A percentile compares a stretch with the other conserved stretches of the same genome.
Evolutionary conservation across 2,888 invertebrate species (phyloP).

Genomic region (Acronicta alni): DNA sequence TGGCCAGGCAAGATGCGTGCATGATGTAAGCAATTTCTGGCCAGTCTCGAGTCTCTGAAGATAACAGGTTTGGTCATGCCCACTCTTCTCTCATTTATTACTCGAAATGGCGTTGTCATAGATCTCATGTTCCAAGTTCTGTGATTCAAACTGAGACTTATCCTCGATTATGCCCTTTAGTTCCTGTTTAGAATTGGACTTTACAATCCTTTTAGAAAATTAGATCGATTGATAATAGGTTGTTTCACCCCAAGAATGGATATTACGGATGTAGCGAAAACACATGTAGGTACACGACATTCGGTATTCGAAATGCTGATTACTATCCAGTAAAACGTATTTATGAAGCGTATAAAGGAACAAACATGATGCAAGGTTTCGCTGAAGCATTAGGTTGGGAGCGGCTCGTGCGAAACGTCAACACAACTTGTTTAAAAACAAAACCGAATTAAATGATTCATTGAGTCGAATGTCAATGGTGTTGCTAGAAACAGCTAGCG

Average conservation of each 20-base stretch:
- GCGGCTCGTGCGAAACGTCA: conserved; percentile 31
- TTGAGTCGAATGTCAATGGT: conserved; percentile 45
- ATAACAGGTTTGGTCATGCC: conserved; percentile 47
- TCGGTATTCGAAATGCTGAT: conserved; percentile 7
- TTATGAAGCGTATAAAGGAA: conserved; percentile 1
- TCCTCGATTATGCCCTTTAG: too few relatives aligned
- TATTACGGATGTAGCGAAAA: not conserved
- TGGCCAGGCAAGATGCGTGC: conserved; percentile 56
- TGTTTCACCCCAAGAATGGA: not conserved
- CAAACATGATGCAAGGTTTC: conserved; percentile 23
- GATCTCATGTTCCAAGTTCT: not conserved
- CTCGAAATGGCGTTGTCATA: conserved; percentile 15
- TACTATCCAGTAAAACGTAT: not conserved
- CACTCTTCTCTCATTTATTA: conserved; percentile 25
- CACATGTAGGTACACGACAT: too few relatives aligned
- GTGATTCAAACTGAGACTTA: too few relatives aligned
- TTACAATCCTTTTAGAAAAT: too few relatives aligned
- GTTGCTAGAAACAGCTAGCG: conserved; percentile 32
- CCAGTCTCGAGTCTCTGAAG: conserved; percentile 26
- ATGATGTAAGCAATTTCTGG: conserved; percentile 60
- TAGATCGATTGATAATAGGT: too few relatives aligned
- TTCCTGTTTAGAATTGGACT: not conserved
- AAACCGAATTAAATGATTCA: conserved; percentile 48
- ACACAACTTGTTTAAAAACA: conserved; percentile 38
- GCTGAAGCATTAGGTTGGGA: conserved; percentile 24